These are phyloP conservation scores for Choloepus didactylus DNA, from an alignment of 2,797 vertebrate genomes.

Conservation along the genomic window DNA sequence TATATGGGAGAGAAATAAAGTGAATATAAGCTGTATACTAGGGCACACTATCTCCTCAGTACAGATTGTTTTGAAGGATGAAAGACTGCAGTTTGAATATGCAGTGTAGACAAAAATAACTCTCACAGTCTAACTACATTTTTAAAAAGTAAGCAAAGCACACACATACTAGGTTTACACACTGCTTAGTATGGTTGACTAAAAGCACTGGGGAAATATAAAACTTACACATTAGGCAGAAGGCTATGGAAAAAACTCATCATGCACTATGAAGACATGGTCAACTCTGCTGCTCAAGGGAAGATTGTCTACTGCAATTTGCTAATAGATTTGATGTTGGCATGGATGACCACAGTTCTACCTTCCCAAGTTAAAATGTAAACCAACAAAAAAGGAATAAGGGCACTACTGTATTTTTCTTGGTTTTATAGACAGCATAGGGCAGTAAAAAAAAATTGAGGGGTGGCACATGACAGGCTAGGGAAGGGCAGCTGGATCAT, in stretches of 20 bases:
- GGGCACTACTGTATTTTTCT: constrained; percentile 76
- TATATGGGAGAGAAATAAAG: background rate
- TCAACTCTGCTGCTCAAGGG: constrained; percentile 40
- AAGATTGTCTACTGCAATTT: constrained; percentile 70
- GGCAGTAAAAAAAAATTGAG: constrained; percentile 38
- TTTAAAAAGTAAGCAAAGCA: constrained; percentile 60
- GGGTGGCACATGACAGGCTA: background rate
- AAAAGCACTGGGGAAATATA: constrained; percentile 80
- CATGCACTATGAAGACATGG: constrained; percentile 74
- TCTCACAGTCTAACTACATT: constrained; percentile 57
- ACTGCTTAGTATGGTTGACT: constrained; percentile 76
- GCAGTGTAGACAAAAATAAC: constrained; percentile 59
- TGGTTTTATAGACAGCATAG: constrained; percentile 47
- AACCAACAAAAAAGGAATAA: constrained; percentile 80
- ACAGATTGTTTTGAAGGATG: constrained; percentile 33
- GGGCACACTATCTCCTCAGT: constrained; percentile 34
- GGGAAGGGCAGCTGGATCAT: background rate
- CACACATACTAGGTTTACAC: constrained; percentile 77
- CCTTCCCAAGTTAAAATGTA: constrained; percentile 72
- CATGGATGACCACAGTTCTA: constrained; percentile 70
- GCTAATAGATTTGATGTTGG: constrained; percentile 62
- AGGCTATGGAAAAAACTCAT: constrained; percentile 22
- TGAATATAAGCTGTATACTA: constrained; percentile 64
- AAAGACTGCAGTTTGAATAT: constrained; percentile 52
- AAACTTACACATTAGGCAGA: constrained; percentile 62